Percentiles rank a stretch among this genome's conserved stretches.
phyloP scores from a whole-genome alignment of 1,140 invertebrate species.

The Scaptomyza graminum region DNA sequence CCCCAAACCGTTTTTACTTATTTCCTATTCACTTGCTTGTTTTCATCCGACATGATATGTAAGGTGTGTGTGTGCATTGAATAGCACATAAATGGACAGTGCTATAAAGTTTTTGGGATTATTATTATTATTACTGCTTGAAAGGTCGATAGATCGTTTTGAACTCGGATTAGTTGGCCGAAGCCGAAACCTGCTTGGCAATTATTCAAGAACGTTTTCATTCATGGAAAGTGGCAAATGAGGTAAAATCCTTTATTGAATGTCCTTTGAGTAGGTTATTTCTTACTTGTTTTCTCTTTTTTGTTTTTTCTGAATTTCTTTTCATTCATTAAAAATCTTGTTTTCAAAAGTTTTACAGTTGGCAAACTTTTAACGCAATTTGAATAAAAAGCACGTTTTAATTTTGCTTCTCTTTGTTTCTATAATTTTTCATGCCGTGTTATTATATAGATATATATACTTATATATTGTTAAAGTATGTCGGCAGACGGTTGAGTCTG shows the following conservation, averaged over 20 bases:
- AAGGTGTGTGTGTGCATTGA: constrained; percentile 25
- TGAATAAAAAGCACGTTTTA: constrained; percentile 37
- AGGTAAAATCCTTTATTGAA: too few species aligned
- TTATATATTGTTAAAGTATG: too few species aligned
- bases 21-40: neutral
- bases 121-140: constrained; percentile 10
- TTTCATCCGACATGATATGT: neutral
- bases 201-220: too few species aligned
- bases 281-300: too few species aligned
- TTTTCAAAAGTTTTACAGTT: neutral
- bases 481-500: neutral
- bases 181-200: constrained; percentile 3
- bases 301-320: neutral
- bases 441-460: neutral
- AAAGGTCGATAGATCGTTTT: neutral
- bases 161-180: constrained; percentile 17
- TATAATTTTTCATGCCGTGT: constrained; percentile 13
- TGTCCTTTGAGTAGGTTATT: too few species aligned
- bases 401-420: constrained; percentile 25
- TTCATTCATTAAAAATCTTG: constrained; percentile 5
- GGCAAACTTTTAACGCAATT: constrained; percentile 20
- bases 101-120: constrained; percentile 8
- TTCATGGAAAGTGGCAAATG: too few species aligned
- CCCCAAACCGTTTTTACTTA: constrained; percentile 22
- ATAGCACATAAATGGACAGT: constrained; percentile 24